phyloP scores from a whole-genome alignment of 2,113 vertebrate genomes.

The rabbit (Oryctolagus cuniculus) region DNA sequence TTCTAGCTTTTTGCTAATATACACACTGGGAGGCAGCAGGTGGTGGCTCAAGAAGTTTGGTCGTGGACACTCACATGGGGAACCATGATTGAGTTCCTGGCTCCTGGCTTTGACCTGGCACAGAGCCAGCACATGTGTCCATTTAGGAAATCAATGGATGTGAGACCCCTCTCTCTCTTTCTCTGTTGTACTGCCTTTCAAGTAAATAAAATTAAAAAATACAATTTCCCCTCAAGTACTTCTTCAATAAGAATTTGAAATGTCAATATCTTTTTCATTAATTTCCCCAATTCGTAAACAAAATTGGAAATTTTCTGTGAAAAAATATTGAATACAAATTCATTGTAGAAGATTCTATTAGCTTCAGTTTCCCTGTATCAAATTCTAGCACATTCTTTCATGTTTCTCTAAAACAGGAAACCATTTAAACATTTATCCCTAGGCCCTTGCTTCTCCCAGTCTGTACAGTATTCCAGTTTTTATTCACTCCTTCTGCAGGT shows the following conservation, averaged over 20 bases:
- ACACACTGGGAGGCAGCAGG: too few species aligned
- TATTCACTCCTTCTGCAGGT: not conserved
- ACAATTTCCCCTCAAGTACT: not conserved
- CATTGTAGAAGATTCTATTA: not conserved
- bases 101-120: too few species aligned
- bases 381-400: not conserved
- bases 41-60: too few species aligned
- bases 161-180: too few species aligned
- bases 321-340: not conserved
- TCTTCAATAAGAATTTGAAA: not conserved
- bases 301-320: not conserved
- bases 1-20: too few species aligned
- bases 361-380: not conserved
- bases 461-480: not conserved
- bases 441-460: not conserved
- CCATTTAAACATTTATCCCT: not conserved
- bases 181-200: too few species aligned
- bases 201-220: too few species aligned
- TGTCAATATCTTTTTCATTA: not conserved
- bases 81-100: too few species aligned
- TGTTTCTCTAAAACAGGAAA: not conserved
- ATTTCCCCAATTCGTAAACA: slow-evolving; percentile 4
- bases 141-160: too few species aligned
- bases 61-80: too few species aligned
- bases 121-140: too few species aligned